Evolutionary conservation across 2,888 invertebrate species (phyloP).

Genomic region (Emesis russula): DNA sequence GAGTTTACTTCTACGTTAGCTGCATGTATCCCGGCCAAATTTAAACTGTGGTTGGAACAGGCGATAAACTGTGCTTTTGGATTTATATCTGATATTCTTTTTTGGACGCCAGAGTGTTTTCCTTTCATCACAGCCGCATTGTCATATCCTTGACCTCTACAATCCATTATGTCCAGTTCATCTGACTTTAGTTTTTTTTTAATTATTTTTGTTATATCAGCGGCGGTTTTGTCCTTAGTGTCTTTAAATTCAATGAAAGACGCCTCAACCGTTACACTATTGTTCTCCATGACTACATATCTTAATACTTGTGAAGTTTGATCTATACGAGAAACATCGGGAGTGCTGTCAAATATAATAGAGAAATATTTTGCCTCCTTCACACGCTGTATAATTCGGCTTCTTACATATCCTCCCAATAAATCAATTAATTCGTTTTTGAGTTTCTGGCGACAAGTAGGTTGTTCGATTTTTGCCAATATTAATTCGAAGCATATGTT

Average conservation of each 20-base stretch:
- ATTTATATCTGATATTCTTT: neutral
- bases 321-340: conserved; percentile 19
- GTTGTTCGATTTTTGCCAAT: neutral
- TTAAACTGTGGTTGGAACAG: conserved; percentile 34
- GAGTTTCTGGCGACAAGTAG: conserved; percentile 29
- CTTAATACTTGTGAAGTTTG: conserved; percentile 14
- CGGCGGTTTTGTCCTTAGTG: too few species aligned
- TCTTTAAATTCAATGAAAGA: neutral
- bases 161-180: too few species aligned
- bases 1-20: conserved; percentile 33
- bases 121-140: too few species aligned
- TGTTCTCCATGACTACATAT: conserved; percentile 22
- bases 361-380: conserved; percentile 19
- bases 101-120: too few species aligned
- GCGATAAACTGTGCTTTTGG: conserved; percentile 35
- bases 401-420: conserved; percentile 18
- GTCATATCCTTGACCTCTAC: too few species aligned
- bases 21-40: conserved; percentile 24
- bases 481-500: conserved; percentile 2
- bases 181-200: too few species aligned
- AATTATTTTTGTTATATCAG: too few species aligned
- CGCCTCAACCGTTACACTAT: conserved; percentile 1
- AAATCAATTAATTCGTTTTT: conserved; percentile 26
- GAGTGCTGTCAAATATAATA: conserved; percentile 20
- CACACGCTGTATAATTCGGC: conserved; percentile 18